Evolutionary conservation across 2,113 vertebrate species (phyloP), one percentile per base, ranked within the genome.

Genomic region (Platichthys flesus): DNA sequence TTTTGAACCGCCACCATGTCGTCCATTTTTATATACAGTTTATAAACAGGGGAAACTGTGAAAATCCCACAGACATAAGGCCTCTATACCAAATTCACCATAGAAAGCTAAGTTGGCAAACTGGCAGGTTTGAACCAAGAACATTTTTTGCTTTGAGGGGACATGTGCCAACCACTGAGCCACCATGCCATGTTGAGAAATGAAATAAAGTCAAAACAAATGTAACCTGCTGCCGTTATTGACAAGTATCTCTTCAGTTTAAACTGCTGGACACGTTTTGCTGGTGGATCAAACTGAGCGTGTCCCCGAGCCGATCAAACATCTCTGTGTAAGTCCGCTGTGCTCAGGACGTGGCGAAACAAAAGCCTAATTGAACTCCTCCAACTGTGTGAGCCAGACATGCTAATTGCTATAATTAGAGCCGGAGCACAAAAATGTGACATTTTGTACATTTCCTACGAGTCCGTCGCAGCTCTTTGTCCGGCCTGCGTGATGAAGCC

Each of bases 401-500:
- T 40, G 56, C 7, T 72, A 67, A 81, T 81, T 82, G 58, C 64
- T 59, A 28, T 56, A 68, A 76, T 83, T 65, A 83, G 4, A 51
- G 47, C 23, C 8, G 0, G 8, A 21, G 40, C 10, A 20, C 5
- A 57, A 71, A 76, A 67, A 14, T 62, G 64, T 71, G 61, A 16
- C 54, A 63, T 67, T 64, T 73, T 56, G 35, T 49, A 26, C 45
- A 64, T 54, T 57, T 62, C 55, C 67, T 64, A 59, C 8, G 2
- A 56, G 56, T 42, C 54, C 28, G 49, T 24, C 52, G 9, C 28
- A 40, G 24, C 4, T 42, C 18, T 63, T 14, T 28, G 49, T 60
- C 24, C 45, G 3, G 26, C 5, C 37, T 26, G 55, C 28, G 56
- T 58, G 40, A 14, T 55, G 23, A 6, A 67, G 71, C 18, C 5